A percentile compares a stretch with the other conserved stretches of the same genome.
Conservation (phyloP, 2,888 invertebrate species). For the Cremastinae sp. region DNA sequence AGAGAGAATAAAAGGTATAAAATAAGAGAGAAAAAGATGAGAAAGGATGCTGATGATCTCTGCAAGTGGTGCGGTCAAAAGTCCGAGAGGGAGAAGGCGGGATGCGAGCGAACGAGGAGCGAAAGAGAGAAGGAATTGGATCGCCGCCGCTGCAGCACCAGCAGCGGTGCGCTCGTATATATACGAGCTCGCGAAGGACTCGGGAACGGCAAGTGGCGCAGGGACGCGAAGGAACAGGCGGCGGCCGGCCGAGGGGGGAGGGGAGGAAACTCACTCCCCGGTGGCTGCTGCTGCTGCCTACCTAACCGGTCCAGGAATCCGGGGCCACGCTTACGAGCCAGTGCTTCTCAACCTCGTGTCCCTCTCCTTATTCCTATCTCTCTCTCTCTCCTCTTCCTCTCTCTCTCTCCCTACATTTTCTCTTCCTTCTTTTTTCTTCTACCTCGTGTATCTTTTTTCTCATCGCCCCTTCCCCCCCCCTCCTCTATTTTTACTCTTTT, state of each 20-base stretch:
- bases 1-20: background rate
- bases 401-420: background rate
- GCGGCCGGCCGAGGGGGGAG: constrained; percentile 42
- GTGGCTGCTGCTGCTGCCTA: constrained; percentile 69
- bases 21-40: constrained; percentile 37
- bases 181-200: constrained; percentile 43
- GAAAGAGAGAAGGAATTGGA: constrained; percentile 48
- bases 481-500: no score
- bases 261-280: constrained; percentile 70
- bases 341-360: constrained; percentile 73
- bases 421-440: no score
- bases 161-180: constrained; percentile 34
- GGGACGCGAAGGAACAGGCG: constrained; percentile 39
- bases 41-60: constrained; percentile 50
- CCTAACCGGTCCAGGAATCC: constrained; percentile 79
- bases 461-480: no score
- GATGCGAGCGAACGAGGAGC: constrained; percentile 18
- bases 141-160: constrained; percentile 46
- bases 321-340: constrained; percentile 78
- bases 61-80: constrained; percentile 34
- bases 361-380: constrained; percentile 1
- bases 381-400: background rate
- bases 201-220: constrained; percentile 41
- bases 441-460: no score
- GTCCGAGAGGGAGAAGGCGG: constrained; percentile 30